A percentile compares a stretch with the other conserved stretches of the same genome.
Evolutionary conservation across 2,888 invertebrate species (phyloP).

Genomic region (Chrysotoxum bicinctum): DNA sequence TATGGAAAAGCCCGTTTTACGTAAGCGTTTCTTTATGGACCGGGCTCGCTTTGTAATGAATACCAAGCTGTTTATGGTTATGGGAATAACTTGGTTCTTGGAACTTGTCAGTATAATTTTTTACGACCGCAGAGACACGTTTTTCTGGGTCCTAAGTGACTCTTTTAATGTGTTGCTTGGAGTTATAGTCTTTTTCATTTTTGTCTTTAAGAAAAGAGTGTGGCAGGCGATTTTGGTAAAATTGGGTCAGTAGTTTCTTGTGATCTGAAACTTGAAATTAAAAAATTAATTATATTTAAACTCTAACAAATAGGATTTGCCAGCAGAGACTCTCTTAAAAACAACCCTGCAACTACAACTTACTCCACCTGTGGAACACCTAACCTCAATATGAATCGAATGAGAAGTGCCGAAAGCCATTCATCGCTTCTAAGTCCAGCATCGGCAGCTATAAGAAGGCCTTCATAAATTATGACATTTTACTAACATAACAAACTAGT

Average conservation of each 20-base stretch:
- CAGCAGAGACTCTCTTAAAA: constrained; percentile 39
- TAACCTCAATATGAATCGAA: constrained; percentile 73
- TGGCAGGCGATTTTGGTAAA: constrained; percentile 84
- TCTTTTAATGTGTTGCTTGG: constrained; percentile 88
- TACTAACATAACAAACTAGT: too few species aligned
- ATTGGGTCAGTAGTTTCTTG: constrained; percentile 82
- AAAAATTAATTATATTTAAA: background rate
- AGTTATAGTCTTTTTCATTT: constrained; percentile 88
- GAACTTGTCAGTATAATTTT: constrained; percentile 85
- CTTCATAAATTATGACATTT: constrained; percentile 24
- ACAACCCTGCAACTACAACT: constrained; percentile 73
- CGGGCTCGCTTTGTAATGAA: constrained; percentile 88
- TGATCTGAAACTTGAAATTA: background rate
- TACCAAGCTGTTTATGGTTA: constrained; percentile 89
- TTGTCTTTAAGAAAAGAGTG: constrained; percentile 87
- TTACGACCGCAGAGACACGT: constrained; percentile 82
- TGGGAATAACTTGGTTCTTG: constrained; percentile 89
- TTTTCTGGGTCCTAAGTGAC: constrained; percentile 84
- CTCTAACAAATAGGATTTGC: constrained; percentile 15
- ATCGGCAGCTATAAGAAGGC: constrained; percentile 51
- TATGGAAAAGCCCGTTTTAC: constrained; percentile 84
- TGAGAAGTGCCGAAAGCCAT: constrained; percentile 74
- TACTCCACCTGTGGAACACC: constrained; percentile 74
- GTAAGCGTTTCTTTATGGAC: constrained; percentile 85
- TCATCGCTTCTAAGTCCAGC: constrained; percentile 73